Conservation (phyloP, 2,113 vertebrate species). For the Gyps fulvus region DNA sequence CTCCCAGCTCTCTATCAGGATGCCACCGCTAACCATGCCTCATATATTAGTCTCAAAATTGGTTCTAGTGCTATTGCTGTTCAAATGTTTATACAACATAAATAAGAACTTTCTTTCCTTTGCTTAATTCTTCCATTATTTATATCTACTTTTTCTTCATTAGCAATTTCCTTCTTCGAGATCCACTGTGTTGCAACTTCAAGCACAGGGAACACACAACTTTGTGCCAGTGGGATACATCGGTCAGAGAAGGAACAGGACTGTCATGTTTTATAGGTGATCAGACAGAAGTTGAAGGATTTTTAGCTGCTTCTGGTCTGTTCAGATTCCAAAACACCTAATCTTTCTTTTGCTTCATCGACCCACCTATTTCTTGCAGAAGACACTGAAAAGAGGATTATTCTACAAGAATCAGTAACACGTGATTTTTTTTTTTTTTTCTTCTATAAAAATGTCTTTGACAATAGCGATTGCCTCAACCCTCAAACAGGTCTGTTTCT, state of each 20-base stretch:
- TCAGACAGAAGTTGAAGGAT: not conserved
- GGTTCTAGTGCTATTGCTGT: not conserved
- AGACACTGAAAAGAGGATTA: not conserved
- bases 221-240: not conserved
- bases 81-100: not conserved
- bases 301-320: not conserved
- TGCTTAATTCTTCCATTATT: not conserved
- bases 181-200: not conserved
- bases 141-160: not conserved
- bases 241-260: not conserved
- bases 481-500: not conserved
- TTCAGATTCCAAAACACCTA: not conserved
- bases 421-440: rapidly evolving
- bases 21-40: not conserved
- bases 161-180: not conserved
- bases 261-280: not conserved
- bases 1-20: not conserved
- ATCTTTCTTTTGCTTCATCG: not conserved
- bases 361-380: not conserved
- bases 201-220: not conserved
- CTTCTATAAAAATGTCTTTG: not conserved
- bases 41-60: rapidly evolving
- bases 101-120: not conserved
- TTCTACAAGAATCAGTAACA: not conserved
- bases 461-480: not conserved